Percentiles rank a stretch among this genome's conserved stretches.
Conservation (phyloP, 2,113 vertebrate genomes). For the Mormoops blainvillei region DNA sequence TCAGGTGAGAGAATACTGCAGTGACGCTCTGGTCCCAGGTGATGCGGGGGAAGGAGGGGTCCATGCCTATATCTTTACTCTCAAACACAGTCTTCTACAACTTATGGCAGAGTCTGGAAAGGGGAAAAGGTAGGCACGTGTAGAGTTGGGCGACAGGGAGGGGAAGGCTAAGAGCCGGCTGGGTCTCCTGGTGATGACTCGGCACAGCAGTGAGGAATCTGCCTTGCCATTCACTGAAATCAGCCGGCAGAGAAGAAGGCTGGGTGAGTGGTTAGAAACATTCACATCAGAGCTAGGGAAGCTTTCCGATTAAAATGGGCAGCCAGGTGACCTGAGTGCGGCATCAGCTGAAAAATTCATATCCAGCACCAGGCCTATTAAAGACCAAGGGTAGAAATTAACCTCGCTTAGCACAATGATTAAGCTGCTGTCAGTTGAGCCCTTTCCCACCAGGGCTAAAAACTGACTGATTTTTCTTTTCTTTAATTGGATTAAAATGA, state of each 20-base stretch:
- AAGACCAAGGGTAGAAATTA: slow-evolving; percentile 62
- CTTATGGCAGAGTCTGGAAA: neutral
- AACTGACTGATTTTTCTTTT: slow-evolving; percentile 63
- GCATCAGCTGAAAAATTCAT: slow-evolving; percentile 57
- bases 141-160: neutral
- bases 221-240: neutral
- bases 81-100: neutral
- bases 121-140: neutral
- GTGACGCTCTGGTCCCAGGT: neutral
- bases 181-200: neutral
- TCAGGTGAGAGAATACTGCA: slow-evolving; percentile 74
- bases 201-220: neutral
- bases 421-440: slow-evolving; percentile 64
- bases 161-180: neutral
- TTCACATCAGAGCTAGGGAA: neutral
- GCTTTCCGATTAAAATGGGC: slow-evolving; percentile 53
- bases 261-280: slow-evolving; percentile 21
- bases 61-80: fast-evolving
- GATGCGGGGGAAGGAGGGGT: neutral
- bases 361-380: slow-evolving; percentile 24
- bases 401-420: slow-evolving; percentile 64
- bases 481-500: slow-evolving; percentile 73
- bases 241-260: neutral
- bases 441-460: slow-evolving; percentile 54
- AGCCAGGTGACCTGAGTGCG: slow-evolving; percentile 42